Evolutionary conservation across 2,797 vertebrate species (phyloP).

Genomic region (Paratrypauchen microcephalus): DNA sequence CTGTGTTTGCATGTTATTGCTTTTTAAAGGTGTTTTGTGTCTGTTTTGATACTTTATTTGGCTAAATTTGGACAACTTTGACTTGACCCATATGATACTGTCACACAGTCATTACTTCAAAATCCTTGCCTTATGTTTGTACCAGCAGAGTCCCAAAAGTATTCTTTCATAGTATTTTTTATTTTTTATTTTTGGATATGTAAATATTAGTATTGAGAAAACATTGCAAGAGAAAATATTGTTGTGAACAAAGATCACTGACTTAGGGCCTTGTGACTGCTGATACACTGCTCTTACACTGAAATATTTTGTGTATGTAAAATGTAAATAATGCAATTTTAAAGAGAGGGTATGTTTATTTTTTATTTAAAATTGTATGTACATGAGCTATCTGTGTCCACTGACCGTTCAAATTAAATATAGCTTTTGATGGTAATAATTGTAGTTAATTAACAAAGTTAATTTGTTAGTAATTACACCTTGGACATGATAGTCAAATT

Average conservation of each 20-base stretch:
- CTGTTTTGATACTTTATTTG: background rate
- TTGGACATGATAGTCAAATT: background rate
- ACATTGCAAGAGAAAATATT: constrained; percentile 22
- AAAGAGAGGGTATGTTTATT: background rate
- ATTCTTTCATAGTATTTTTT: constrained; percentile 31
- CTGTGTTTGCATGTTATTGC: background rate
- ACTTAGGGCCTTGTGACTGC: constrained; percentile 27
- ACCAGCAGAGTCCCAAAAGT: constrained; percentile 23
- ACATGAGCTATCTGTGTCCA: background rate
- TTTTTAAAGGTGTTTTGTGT: background rate
- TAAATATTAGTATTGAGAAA: constrained; percentile 10
- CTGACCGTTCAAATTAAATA: background rate
- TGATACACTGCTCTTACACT: background rate
- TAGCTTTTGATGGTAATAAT: too few species aligned
- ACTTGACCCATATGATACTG: constrained; percentile 45
- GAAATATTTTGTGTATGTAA: background rate
- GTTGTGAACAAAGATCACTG: constrained; percentile 14
- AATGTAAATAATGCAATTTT: background rate
- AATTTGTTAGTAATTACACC: background rate
- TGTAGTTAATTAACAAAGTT: too few species aligned
- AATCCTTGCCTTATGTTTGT: constrained; percentile 29
- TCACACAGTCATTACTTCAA: constrained; percentile 45
- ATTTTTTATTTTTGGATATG: too few species aligned
- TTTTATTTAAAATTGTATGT: background rate
- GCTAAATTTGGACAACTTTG: constrained; percentile 20